Percentiles rank a stretch among this genome's conserved stretches.
Conservation (phyloP, 2,113 vertebrate species). For the Apeltes quadracus region DNA sequence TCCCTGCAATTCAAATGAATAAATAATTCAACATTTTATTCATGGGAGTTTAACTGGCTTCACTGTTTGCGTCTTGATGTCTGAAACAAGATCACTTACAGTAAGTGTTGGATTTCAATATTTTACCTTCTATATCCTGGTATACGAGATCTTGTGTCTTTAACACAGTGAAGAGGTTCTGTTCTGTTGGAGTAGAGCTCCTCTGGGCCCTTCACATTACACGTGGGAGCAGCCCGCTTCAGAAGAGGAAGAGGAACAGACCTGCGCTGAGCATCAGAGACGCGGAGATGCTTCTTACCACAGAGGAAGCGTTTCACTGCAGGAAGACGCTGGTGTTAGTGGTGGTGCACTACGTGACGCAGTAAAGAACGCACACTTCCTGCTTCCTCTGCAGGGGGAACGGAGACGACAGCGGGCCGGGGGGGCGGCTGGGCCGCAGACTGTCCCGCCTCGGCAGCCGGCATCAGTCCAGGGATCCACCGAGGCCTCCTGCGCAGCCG, state of each 20-base stretch:
- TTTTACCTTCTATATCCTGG: background rate
- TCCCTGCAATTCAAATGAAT: too few relatives aligned
- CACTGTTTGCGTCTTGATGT: background rate
- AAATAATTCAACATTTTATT: too few relatives aligned
- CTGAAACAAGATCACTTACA: background rate
- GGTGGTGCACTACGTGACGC: too few relatives aligned
- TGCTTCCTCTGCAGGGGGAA: conserved; percentile 52
- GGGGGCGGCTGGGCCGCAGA: conserved; percentile 70
- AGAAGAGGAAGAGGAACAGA: too few relatives aligned
- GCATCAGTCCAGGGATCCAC: conserved; percentile 66
- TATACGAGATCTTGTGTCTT: too few relatives aligned
- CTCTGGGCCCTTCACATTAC: background rate
- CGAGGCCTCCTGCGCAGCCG: conserved; percentile 54
- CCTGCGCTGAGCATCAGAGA: too few relatives aligned
- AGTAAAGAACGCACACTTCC: background rate
- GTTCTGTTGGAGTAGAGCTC: background rate
- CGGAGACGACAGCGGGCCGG: conserved; percentile 68
- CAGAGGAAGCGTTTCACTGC: background rate
- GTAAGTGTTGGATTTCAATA: background rate
- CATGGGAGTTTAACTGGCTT: background rate
- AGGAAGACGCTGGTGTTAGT: too few relatives aligned
- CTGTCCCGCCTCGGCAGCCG: conserved; percentile 76
- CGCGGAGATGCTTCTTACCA: too few relatives aligned
- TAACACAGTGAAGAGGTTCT: too few relatives aligned
- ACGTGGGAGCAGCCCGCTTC: background rate